A percentile compares a stretch with the other conserved stretches of the same genome.
Conservation (phyloP, 2,113 vertebrate genomes). For the Corythoichthys haematopterus region DNA sequence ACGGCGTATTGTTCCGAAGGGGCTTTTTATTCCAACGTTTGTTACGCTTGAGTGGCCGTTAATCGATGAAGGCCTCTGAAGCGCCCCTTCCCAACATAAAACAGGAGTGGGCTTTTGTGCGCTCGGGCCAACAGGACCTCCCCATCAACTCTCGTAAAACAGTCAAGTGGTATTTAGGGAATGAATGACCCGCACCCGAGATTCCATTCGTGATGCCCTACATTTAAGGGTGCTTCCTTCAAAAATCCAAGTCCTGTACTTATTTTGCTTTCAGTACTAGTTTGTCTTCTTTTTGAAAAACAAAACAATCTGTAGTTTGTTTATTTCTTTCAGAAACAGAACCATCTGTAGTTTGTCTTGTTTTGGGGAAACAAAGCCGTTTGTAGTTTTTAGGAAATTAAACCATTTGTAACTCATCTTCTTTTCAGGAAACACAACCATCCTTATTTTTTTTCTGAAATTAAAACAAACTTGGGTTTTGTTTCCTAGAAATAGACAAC, state of each 20-base stretch:
- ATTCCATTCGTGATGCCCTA: background rate
- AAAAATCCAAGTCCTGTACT: background rate
- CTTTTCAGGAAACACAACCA: background rate
- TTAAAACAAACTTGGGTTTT: too few relatives aligned
- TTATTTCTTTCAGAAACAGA: background rate
- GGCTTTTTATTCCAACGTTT: constrained; percentile 51
- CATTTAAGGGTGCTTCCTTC: background rate
- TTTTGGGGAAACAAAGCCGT: background rate
- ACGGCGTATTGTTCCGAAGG: constrained; percentile 47
- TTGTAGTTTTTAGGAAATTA: background rate
- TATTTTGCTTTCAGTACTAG: background rate
- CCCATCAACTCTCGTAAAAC: constrained; percentile 60
- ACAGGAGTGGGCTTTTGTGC: constrained; percentile 43
- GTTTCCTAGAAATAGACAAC: too few relatives aligned
- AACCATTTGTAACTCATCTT: background rate
- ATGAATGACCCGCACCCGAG: constrained; percentile 28
- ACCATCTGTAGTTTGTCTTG: background rate
- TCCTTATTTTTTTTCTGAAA: too few relatives aligned
- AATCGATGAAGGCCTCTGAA: constrained; percentile 26
- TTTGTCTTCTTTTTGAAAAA: background rate
- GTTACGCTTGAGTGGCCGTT: constrained; percentile 51
- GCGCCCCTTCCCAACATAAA: constrained; percentile 54
- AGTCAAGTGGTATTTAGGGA: constrained; percentile 36
- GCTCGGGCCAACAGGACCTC: constrained; percentile 33
- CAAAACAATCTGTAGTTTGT: background rate